Evolutionary conservation across 2,888 invertebrate species (phyloP).

Genomic region (Pachliopta kotzebuea): DNA sequence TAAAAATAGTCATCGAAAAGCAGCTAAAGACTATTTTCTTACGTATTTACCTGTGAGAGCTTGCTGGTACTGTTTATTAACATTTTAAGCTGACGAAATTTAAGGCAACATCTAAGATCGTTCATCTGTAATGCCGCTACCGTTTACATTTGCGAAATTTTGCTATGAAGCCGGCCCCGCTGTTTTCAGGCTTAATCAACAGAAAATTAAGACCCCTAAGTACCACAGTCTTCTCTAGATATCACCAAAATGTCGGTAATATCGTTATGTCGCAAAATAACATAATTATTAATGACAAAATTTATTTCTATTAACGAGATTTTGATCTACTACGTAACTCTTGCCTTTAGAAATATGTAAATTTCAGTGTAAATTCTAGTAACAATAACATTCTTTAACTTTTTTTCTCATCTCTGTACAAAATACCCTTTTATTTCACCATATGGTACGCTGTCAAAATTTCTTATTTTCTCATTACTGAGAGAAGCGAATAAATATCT

Average conservation of each 20-base stretch:
- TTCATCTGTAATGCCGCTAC: conserved; percentile 16
- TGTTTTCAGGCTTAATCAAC: conserved; percentile 28
- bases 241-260: conserved; percentile 12
- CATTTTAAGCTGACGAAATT: conserved; percentile 16
- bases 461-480: no score
- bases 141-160: conserved; percentile 20
- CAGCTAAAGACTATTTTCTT: neutral
- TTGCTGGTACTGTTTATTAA: neutral
- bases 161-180: neutral
- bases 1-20: neutral
- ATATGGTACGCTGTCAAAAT: no score
- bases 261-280: conserved; percentile 16
- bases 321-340: neutral
- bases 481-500: no score
- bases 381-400: no score
- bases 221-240: conserved; percentile 15
- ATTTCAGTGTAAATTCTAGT: no score
- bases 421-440: no score
- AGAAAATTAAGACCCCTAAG: conserved; percentile 25
- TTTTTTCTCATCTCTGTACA: no score
- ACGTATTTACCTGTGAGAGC: neutral
- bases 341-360: neutral
- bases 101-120: conserved; percentile 8
- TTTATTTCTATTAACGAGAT: neutral
- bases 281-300: neutral